Base-by-base conservation (phyloP, 2,113 vertebrate species). In the Gallinago undulata region DNA sequence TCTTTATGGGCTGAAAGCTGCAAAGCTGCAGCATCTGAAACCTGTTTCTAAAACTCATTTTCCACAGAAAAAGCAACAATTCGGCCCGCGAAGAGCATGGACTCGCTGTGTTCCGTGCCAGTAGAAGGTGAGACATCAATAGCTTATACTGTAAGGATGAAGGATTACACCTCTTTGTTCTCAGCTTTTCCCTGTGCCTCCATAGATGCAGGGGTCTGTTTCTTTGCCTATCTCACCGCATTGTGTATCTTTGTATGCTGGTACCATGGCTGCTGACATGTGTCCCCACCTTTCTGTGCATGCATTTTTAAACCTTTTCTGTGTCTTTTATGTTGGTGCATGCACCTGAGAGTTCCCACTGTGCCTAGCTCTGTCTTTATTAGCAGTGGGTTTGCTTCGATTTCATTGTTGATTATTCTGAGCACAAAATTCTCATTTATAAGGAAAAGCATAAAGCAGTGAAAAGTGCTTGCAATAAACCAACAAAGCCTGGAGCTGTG, bases 81-180 rank as follows among this genome's bases (percentile, higher is more conserved):
- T 75, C 98, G 99, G 23, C 99, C 99, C 0, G 99, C 99, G 31
- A 99, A 99, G 97, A 99, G 99, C 96, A 99, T 99, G 99, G 99
- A 99, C 94, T 99, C 99, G 0, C 97, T 99, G 95, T 99, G 99
- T 91, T 99, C 99, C 51, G 94, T 99, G 87, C 98, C 99, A 81
- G 98, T 99, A 97, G 98, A 98, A 98, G 99, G 99, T 99, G 95
- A 98, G 98, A 81, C 24, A 43, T 59, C 69, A 47, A 10, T 5
- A 62, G 7, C 43, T 22, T 41, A 0, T 13, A 13, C 55, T 55
- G 3, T 81, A 51, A 56, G 11, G 35, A 30, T 13, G 18, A 47
- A 81, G 37, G 47, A 27, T 6, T 59, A n/a, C 31, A 59, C n/a
- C 23, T 62, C 55, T 82, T 48, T 22, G 7, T 51, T 47, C 57